Evolutionary conservation across 2,113 vertebrate species (phyloP).

Genomic region (Oryzias celebensis): DNA sequence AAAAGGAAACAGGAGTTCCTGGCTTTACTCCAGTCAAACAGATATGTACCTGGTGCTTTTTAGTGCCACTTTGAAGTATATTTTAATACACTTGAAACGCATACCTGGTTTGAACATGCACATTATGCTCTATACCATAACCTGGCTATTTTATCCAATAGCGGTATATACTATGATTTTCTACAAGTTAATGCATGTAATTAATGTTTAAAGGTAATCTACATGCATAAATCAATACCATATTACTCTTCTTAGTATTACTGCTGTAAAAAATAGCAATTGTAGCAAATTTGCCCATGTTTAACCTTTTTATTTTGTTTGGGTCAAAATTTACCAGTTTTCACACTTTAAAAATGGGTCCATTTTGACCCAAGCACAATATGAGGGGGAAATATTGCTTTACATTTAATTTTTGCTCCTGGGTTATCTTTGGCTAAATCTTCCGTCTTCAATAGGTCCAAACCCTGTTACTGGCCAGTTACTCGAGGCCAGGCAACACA

Average conservation of each 20-base stretch:
- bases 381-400: too few relatives aligned
- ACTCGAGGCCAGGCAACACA: too few relatives aligned
- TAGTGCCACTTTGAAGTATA: slow-evolving; percentile 38
- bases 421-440: too few relatives aligned
- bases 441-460: too few relatives aligned
- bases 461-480: too few relatives aligned
- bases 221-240: slow-evolving; percentile 46
- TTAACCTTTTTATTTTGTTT: neutral
- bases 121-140: slow-evolving; percentile 58
- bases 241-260: slow-evolving; percentile 30
- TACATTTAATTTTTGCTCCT: too few relatives aligned
- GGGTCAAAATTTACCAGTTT: too few relatives aligned
- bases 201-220: slow-evolving; percentile 42
- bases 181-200: slow-evolving; percentile 54
- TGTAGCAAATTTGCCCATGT: slow-evolving; percentile 10
- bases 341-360: too few relatives aligned
- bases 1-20: slow-evolving; percentile 70
- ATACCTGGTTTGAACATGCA: slow-evolving; percentile 57
- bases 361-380: too few relatives aligned
- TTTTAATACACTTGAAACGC: slow-evolving; percentile 35
- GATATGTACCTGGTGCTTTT: slow-evolving; percentile 70
- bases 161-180: slow-evolving; percentile 45
- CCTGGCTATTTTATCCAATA: slow-evolving; percentile 46
- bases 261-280: slow-evolving; percentile 38
- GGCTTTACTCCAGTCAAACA: slow-evolving; percentile 67